Percentiles rank a stretch among this genome's conserved stretches.
Conservation (phyloP, 1,140 invertebrate species). For the Zophobas morio region DNA sequence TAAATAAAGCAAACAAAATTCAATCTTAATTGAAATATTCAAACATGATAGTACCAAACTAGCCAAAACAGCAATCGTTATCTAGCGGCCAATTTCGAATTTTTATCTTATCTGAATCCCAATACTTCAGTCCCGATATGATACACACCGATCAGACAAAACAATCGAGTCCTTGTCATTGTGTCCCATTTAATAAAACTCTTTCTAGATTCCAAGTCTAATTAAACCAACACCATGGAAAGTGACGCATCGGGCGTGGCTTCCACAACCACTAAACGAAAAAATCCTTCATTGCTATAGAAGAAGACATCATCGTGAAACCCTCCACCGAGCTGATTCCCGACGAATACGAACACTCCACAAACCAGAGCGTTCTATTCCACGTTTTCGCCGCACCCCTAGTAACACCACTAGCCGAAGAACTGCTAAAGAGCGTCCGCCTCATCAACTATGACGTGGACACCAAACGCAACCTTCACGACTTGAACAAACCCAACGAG, state of each 20-base stretch:
- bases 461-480: not conserved
- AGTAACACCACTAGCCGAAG: not conserved
- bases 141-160: too few species aligned
- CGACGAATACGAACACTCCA: constrained; percentile 56
- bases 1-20: too few species aligned
- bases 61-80: too few species aligned
- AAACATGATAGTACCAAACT: too few species aligned
- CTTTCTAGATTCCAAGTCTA: not conserved
- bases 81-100: too few species aligned
- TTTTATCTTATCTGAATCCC: too few species aligned
- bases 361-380: constrained; percentile 48
- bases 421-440: not conserved
- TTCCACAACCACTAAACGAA: not conserved
- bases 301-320: constrained; percentile 48
- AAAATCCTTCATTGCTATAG: constrained; percentile 2
- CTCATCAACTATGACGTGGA: not conserved
- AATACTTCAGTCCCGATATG: too few species aligned
- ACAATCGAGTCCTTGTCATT: too few species aligned
- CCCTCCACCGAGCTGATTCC: constrained; percentile 58
- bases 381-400: constrained; percentile 48
- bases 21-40: too few species aligned
- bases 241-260: not conserved
- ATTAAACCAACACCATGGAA: not conserved
- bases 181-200: too few species aligned
- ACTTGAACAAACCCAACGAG: not conserved